phyloP scores from a whole-genome alignment of 2,888 invertebrate species.

The Crocallis elinguaria region DNA sequence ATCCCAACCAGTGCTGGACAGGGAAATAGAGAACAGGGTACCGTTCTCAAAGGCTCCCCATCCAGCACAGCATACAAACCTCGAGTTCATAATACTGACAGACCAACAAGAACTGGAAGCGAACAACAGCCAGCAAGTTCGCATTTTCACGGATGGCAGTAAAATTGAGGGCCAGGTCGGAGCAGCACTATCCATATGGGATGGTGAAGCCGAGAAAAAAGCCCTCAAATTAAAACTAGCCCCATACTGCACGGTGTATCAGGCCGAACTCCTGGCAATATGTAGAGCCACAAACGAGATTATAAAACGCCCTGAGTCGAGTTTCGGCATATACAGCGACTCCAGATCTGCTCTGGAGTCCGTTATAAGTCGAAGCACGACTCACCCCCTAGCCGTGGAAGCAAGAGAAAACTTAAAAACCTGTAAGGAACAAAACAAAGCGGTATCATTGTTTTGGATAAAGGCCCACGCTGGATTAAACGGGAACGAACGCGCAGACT shows the following conservation, averaged over 20 bases:
- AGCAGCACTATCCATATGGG: conserved; percentile 5
- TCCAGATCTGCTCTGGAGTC: neutral
- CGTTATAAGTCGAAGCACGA: neutral
- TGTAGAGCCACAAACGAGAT: conserved; percentile 18
- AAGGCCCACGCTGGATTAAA: too few relatives aligned
- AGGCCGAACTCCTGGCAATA: too few relatives aligned
- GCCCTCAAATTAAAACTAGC: conserved; percentile 7
- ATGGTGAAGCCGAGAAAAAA: neutral
- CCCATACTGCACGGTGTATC: conserved; percentile 12
- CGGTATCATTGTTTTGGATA: neutral
- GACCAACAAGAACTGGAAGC: neutral
- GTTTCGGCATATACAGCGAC: neutral
- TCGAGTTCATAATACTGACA: neutral
- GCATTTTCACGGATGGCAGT: neutral
- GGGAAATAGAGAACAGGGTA: neutral
- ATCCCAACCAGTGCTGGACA: neutral
- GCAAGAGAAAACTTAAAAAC: neutral
- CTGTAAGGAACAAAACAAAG: neutral
- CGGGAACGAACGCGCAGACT: too few relatives aligned
- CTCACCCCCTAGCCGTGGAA: neutral
- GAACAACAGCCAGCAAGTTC: neutral
- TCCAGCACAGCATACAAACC: neutral
- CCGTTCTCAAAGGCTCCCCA: neutral
- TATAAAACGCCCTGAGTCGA: neutral
- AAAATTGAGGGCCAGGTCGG: conserved; percentile 10